Conservation (phyloP, 2,888 invertebrate species). For the Chromoteleia sp. region DNA sequence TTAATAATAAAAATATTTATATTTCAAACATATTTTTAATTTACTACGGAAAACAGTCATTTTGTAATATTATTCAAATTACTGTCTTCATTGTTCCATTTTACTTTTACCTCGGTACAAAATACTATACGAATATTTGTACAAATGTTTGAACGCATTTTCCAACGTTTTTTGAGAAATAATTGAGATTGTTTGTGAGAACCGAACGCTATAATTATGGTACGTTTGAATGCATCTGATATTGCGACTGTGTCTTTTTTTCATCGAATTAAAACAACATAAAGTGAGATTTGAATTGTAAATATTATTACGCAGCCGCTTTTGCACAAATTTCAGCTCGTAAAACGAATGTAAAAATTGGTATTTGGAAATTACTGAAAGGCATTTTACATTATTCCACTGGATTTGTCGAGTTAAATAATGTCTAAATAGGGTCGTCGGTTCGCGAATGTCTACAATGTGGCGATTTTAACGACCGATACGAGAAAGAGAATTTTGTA, state of each 20-base stretch:
- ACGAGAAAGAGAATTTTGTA: constrained; percentile 3
- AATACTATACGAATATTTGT: too few relatives aligned
- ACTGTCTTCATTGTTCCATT: too few relatives aligned
- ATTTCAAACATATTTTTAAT: too few relatives aligned
- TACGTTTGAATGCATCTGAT: constrained; percentile 6
- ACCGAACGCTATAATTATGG: constrained; percentile 9
- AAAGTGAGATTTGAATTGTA: constrained; percentile 44
- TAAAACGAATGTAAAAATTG: constrained; percentile 38
- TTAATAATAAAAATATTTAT: too few relatives aligned
- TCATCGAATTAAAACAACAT: constrained; percentile 28
- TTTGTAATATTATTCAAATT: too few relatives aligned
- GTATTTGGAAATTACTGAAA: constrained; percentile 38
- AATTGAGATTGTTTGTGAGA: neutral
- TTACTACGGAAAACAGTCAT: too few relatives aligned
- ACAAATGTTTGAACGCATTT: too few relatives aligned
- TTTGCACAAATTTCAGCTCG: constrained; percentile 27
- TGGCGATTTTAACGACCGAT: constrained; percentile 8
- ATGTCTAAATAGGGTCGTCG: constrained; percentile 31
- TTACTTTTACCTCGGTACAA: too few relatives aligned
- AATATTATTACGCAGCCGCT: constrained; percentile 27
- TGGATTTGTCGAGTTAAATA: constrained; percentile 24
- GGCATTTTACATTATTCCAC: constrained; percentile 34
- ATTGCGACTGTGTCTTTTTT: constrained; percentile 20
- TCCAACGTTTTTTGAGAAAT: neutral
- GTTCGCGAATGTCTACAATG: constrained; percentile 11